Evolutionary conservation across 2,888 invertebrate genomes (phyloP).

Genomic region (Pachymerium ferrugineum): DNA sequence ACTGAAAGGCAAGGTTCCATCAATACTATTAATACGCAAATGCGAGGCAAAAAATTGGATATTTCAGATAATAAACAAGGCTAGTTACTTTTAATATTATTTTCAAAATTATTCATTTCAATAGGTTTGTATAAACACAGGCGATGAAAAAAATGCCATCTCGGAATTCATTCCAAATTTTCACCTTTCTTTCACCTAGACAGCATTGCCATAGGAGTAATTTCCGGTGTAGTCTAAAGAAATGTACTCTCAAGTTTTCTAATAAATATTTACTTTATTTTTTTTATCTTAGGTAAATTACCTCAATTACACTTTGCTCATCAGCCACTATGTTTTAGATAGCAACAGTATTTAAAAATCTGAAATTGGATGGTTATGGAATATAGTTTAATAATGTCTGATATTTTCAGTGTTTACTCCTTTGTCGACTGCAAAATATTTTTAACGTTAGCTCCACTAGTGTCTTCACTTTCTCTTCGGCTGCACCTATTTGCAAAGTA

Average conservation of each 20-base stretch:
- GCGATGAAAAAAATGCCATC: too few relatives aligned
- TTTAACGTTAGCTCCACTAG: background rate
- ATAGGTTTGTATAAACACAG: too few relatives aligned
- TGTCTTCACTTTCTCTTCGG: background rate
- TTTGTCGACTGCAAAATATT: background rate
- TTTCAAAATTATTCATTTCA: too few relatives aligned
- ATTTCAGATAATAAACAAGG: too few relatives aligned
- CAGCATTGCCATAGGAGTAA: slow-evolving; percentile 84
- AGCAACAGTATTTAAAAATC: background rate
- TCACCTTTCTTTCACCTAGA: slow-evolving; percentile 56
- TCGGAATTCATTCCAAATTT: background rate
- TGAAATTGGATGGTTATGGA: background rate
- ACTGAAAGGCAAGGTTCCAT: too few relatives aligned
- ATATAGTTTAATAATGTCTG: background rate
- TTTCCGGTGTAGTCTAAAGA: slow-evolving; percentile 52
- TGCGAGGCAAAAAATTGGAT: too few relatives aligned
- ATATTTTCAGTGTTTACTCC: background rate
- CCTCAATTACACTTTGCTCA: slow-evolving; percentile 35
- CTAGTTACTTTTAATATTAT: too few relatives aligned
- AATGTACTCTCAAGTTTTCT: background rate
- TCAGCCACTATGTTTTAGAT: background rate
- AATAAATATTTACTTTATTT: background rate
- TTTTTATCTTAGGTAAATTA: background rate
- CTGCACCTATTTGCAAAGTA: background rate
- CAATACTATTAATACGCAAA: too few relatives aligned